Evolutionary conservation across 2,888 invertebrate species (phyloP).

Genomic region (Ectemnius cavifrons): DNA sequence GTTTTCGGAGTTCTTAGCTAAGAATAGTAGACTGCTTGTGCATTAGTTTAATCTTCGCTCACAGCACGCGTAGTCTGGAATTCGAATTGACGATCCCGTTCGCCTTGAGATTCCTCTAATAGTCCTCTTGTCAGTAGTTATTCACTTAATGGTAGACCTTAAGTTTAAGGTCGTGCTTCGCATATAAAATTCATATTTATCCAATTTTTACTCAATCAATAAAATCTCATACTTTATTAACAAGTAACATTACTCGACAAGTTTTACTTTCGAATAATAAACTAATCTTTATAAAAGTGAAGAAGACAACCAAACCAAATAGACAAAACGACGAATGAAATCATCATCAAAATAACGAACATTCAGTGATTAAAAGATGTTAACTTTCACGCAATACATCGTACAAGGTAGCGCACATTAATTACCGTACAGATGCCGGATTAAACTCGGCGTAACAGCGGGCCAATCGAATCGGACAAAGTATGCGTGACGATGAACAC

Average conservation of each 20-base stretch:
- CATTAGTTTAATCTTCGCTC: no score
- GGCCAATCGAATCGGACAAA: background rate
- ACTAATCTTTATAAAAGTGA: background rate
- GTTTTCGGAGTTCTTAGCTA: background rate
- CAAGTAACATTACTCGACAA: background rate
- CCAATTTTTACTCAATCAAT: background rate
- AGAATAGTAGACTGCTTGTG: background rate
- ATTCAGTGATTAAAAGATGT: no score
- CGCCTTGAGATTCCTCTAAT: no score
- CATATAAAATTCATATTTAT: background rate
- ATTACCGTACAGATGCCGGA: no score
- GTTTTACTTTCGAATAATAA: background rate
- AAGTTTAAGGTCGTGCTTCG: background rate
- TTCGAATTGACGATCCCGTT: no score
- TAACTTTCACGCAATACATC: no score
- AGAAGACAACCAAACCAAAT: background rate
- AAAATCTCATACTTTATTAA: background rate
- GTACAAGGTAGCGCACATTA: no score
- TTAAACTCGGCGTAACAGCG: no score
- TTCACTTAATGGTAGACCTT: no score
- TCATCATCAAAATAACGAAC: no score
- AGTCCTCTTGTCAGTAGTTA: no score
- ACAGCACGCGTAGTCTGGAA: no score
- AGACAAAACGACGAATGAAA: background rate
- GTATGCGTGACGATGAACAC: background rate